Base-by-base conservation (phyloP, 2,888 invertebrate genomes). In the Phytoseiulus persimilis region DNA sequence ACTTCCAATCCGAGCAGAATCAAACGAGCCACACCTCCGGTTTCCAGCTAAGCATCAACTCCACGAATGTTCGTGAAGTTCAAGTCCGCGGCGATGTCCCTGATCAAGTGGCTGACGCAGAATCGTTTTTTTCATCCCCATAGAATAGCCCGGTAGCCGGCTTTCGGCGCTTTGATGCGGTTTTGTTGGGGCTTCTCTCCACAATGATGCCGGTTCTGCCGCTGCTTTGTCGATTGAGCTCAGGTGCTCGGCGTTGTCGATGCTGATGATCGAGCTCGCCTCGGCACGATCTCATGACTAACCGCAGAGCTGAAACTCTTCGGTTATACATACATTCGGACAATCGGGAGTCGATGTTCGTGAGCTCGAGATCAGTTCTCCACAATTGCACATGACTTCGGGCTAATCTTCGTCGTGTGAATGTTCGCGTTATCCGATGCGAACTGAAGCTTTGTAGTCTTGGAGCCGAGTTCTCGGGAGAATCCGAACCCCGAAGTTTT, bases 111-210 rank as follows among this genome's bases (percentile, higher is more conserved):
- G 65, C 65, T 18, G 65, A 18, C 23, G 18, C 18, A 6, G 65
- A 65, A 23, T 14, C 18, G 14, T 23, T 18, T 6, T 23, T 18
- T 28, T 28, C 23, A 65, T 65, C 28, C 65, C 18, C 65, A 28
- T 23, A 18, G 65, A 65, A 65, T 65, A 18, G 39, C 9, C 9
- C 39, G 9, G 9, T 65, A 18, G 14, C 18, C 65, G 65, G 65
- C 65, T 65, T 65, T 65, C 65, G 65, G 65, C 65, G 65, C 65
- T 65, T 65, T 65, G 65, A 65, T 65, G 65, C 65, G 65, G 65
- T 65, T 65, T 65, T 65, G 65, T 65, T 39, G 39, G 39, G 9
- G 5, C 9, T 39, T 9, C 39, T 39, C 23, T 28, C 28, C 65
- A 65, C 65, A 65, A 65, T 65, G 65, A 2, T 23, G 28, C 9